Evolutionary conservation across 2,888 invertebrate genomes (phyloP).

Genomic region (Drosophila imparisetae): DNA sequence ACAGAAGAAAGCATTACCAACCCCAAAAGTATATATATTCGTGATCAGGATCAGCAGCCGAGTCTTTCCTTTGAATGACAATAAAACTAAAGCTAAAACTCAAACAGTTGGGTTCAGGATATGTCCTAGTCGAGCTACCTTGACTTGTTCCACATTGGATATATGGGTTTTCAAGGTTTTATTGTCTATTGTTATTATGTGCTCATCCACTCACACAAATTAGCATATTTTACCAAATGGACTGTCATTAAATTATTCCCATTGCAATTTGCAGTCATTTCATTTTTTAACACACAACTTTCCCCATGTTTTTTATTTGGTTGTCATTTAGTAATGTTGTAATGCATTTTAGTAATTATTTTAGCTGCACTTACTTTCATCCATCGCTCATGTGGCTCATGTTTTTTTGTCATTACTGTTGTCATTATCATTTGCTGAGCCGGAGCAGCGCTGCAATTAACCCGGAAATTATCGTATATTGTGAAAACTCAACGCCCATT

Average conservation of each 20-base stretch:
- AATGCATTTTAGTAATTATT: slow-evolving; percentile 77
- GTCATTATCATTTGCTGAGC: slow-evolving; percentile 49
- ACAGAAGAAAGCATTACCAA: background rate
- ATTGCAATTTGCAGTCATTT: slow-evolving; percentile 71
- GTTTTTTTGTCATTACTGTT: slow-evolving; percentile 9
- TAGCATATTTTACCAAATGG: slow-evolving; percentile 64
- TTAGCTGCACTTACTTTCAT: slow-evolving; percentile 54
- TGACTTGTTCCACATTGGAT: background rate
- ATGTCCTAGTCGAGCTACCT: background rate
- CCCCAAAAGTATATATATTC: background rate
- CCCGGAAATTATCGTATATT: slow-evolving; percentile 30
- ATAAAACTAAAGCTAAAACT: background rate
- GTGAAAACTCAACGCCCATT: slow-evolving; percentile 25
- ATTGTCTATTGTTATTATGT: background rate
- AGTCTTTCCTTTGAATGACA: background rate
- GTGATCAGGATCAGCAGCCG: background rate
- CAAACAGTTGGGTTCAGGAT: background rate
- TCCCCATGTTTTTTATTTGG: slow-evolving; percentile 2
- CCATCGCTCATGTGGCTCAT: slow-evolving; percentile 11
- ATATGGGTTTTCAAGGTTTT: slow-evolving; percentile 23
- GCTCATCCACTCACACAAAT: slow-evolving; percentile 50
- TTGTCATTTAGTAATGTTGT: slow-evolving; percentile 46
- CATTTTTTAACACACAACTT: slow-evolving; percentile 10
- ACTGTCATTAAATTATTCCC: slow-evolving; percentile 71
- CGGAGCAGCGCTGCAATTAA: slow-evolving; percentile 46